Evolutionary conservation across 1,140 invertebrate species (phyloP).

Genomic region (Doryteuthis pealeii): DNA sequence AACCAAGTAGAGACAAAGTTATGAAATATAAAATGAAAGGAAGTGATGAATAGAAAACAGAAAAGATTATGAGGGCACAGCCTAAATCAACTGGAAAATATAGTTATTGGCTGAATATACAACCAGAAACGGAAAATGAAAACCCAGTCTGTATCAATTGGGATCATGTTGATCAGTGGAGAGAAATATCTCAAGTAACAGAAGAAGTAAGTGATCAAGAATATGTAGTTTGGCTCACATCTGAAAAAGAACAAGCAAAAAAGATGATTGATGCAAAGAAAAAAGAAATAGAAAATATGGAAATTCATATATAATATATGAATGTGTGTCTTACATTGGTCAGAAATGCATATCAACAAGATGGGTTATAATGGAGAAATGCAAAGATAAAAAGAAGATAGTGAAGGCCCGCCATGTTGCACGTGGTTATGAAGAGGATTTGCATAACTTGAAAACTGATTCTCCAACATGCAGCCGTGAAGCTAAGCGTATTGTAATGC

Average conservation of each 20-base stretch:
- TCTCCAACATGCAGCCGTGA: not conserved
- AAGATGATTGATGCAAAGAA: too few relatives aligned
- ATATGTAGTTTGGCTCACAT: too few relatives aligned
- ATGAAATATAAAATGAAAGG: too few relatives aligned
- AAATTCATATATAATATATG: not conserved
- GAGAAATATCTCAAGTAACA: too few relatives aligned
- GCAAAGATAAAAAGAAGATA: not conserved
- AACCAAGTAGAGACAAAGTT: too few relatives aligned
- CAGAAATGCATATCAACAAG: not conserved
- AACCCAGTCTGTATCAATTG: not conserved
- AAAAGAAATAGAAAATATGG: too few relatives aligned
- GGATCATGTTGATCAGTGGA: too few relatives aligned
- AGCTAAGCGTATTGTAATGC: too few relatives aligned
- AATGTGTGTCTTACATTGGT: too few relatives aligned
- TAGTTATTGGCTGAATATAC: too few relatives aligned
- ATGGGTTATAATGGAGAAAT: not conserved
- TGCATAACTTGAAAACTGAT: not conserved
- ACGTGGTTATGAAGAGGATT: not conserved
- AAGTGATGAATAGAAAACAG: not conserved
- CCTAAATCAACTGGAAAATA: not conserved
- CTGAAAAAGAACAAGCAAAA: too few relatives aligned
- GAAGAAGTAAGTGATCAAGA: too few relatives aligned
- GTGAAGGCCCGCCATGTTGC: not conserved
- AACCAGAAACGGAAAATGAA: not conserved
- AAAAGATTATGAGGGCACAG: not conserved